Base-by-base conservation (phyloP, 2,113 vertebrate species). In the Myanophis thanlyinensis region DNA sequence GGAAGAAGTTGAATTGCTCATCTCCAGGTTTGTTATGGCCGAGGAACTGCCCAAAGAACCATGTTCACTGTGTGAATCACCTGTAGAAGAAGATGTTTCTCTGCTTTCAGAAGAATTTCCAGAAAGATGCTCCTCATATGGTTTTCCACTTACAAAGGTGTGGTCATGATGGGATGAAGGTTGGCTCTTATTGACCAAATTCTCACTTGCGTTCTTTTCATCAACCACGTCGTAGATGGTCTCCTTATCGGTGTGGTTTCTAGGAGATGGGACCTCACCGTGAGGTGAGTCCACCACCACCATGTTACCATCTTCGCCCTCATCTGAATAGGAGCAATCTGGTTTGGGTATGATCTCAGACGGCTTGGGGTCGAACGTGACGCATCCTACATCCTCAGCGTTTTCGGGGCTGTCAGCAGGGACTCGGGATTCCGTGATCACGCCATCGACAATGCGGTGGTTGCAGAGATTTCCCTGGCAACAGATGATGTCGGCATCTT, bases 391-490 rank as follows among this genome's bases (percentile, higher is more conserved):
- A 1, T 40, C 20, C 12, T 53, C 85, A 0, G 3, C 6, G 22
- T 13, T 2, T 25, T 27, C 23, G 0, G 51, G 40, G 15, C 10
- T 27, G 9, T 91, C 89, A 1, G 44, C 51, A n/a, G 44, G 0
- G 8, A 59, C 30, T 1, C 0, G 49, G 46, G n/a, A 0, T n/a
- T 44, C 46, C 0, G 13, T 59, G 51, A 93, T 20, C 0, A 46
- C n/a, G 0, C 93, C 93, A 0, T 91, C 53, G 18, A 93, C 53
- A 2, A 93, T 93, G 46, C 90, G 93, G 18, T 54, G 13, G 40
- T 93, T 93, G 87, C 93, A 93, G 51, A 91, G 52, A 40, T 22
- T 89, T 5, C 90, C 93, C 56, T 91, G 87, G 67, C 93, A 93
- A 10, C 93, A 93, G 7, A 51, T 2, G 67, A 91, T 27, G 0